Evolutionary conservation across 1,140 invertebrate species (phyloP).

Genomic region (Drosophila sp.): DNA sequence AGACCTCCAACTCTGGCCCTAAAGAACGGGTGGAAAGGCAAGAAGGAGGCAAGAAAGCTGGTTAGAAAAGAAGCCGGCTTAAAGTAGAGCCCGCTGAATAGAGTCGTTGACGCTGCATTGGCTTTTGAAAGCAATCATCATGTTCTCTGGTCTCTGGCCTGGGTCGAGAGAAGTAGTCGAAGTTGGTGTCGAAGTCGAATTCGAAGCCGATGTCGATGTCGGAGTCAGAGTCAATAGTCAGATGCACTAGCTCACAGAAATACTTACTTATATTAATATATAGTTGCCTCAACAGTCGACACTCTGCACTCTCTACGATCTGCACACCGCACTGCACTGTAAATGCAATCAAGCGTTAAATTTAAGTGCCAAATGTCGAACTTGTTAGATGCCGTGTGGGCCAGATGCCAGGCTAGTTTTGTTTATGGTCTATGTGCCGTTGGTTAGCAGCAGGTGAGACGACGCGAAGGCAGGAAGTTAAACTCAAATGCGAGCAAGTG

Average conservation of each 20-base stretch:
- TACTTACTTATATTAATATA: conserved; percentile 49
- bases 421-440: conserved; percentile 57
- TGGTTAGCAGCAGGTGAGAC: conserved; percentile 37
- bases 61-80: conserved; percentile 52
- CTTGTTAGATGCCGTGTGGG: conserved; percentile 68
- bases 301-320: background rate
- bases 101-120: conserved; percentile 78
- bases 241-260: conserved; percentile 22
- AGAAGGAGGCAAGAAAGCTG: conserved; percentile 35
- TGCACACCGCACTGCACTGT: conserved; percentile 17
- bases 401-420: conserved; percentile 56
- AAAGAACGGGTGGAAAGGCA: conserved; percentile 45
- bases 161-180: conserved; percentile 13
- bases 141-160: conserved; percentile 10
- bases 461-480: conserved; percentile 34
- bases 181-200: background rate
- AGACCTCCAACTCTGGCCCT: conserved; percentile 32
- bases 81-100: conserved; percentile 67
- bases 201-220: no score
- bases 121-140: conserved; percentile 62
- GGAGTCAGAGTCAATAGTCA: conserved; percentile 11
- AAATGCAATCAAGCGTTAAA: conserved; percentile 80
- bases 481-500: conserved; percentile 34
- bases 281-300: conserved; percentile 8
- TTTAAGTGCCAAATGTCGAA: conserved; percentile 81